Percentiles rank a stretch among this genome's conserved stretches.
Evolutionary conservation across 2,888 invertebrate species (phyloP).

Genomic region (Neria commutata): DNA sequence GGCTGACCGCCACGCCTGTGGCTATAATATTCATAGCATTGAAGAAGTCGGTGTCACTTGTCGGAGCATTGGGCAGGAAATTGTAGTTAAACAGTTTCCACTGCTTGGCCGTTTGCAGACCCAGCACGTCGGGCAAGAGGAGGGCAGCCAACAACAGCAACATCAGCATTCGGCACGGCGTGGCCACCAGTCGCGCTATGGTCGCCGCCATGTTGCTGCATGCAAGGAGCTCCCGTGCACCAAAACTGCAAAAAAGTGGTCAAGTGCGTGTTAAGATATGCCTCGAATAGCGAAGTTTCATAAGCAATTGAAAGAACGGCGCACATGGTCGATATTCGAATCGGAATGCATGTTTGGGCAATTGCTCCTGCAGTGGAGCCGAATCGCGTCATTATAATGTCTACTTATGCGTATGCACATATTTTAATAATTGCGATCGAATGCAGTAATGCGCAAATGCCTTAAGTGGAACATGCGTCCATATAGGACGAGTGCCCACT

Average conservation of each 20-base stretch:
- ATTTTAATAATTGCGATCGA: too few relatives aligned
- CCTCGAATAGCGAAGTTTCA: too few relatives aligned
- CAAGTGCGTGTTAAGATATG: too few relatives aligned
- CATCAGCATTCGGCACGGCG: slow-evolving; percentile 9
- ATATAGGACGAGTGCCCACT: too few relatives aligned
- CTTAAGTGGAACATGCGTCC: too few relatives aligned
- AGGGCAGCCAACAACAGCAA: slow-evolving; percentile 29
- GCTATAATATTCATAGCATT: slow-evolving; percentile 75
- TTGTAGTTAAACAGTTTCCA: slow-evolving; percentile 74
- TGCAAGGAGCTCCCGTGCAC: background rate
- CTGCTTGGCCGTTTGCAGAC: slow-evolving; percentile 71
- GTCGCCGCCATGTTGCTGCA: slow-evolving; percentile 1
- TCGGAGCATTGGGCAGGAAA: slow-evolving; percentile 69
- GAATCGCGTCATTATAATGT: too few relatives aligned
- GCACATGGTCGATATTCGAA: too few relatives aligned
- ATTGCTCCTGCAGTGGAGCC: too few relatives aligned
- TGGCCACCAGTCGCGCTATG: background rate
- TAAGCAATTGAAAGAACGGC: too few relatives aligned
- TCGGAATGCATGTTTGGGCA: too few relatives aligned
- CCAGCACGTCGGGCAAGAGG: slow-evolving; percentile 25
- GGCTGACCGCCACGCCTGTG: slow-evolving; percentile 76
- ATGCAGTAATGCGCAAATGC: too few relatives aligned
- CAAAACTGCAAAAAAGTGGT: background rate
- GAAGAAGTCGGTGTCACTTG: slow-evolving; percentile 63
- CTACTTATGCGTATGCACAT: too few relatives aligned